Percentiles rank a stretch among this genome's conserved stretches.
Evolutionary conservation across 2,797 vertebrate genomes (phyloP).

Genomic region (Aphelocoma californica): DNA sequence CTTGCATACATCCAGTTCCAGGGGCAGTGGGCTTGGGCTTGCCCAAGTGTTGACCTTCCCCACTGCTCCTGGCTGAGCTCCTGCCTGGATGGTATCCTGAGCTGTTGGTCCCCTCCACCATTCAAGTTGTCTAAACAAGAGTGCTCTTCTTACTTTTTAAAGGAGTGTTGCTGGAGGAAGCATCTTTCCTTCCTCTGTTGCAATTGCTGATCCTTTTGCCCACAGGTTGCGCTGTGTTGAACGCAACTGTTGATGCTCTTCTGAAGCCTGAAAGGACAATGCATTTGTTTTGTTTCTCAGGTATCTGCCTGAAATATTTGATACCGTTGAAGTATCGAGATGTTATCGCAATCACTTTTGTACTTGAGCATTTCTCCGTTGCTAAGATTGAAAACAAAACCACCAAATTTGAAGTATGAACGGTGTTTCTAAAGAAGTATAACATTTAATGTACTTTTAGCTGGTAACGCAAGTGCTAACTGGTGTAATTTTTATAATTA

Average conservation of each 20-base stretch:
- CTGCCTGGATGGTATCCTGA: neutral
- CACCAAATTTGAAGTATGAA: neutral
- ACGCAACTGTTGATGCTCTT: neutral
- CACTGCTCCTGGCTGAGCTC: neutral
- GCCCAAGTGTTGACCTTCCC: neutral
- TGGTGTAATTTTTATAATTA: neutral
- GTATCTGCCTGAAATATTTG: constrained; percentile 1
- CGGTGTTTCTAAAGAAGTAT: neutral
- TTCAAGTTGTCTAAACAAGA: neutral
- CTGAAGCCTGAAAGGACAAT: constrained; percentile 20
- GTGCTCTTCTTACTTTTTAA: neutral
- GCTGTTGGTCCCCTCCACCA: neutral
- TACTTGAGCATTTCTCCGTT: neutral
- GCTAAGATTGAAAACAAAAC: neutral
- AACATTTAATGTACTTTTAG: neutral
- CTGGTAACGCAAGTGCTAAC: neutral
- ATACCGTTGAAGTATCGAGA: neutral
- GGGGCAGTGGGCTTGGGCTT: neutral
- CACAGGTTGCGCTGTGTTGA: neutral
- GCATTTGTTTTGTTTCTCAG: neutral
- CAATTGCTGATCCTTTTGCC: neutral
- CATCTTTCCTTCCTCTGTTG: neutral
- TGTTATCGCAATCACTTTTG: neutral
- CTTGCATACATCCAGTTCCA: neutral
- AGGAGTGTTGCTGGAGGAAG: neutral